Conservation (phyloP, 1,140 invertebrate species). For the Drosophila rufa region DNA sequence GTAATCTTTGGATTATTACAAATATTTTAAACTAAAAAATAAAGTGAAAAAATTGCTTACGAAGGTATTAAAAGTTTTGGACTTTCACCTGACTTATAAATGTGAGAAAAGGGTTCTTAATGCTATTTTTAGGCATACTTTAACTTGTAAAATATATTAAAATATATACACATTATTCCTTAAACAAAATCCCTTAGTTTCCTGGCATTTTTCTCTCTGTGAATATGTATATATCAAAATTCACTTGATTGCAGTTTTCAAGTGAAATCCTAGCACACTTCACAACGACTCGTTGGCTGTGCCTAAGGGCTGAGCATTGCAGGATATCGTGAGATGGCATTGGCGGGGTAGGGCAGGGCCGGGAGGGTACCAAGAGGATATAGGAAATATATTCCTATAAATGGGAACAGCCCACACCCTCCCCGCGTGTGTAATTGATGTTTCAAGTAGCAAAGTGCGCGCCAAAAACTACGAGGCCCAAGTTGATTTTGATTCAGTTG, state of each 20-base stretch:
- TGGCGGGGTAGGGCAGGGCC: neutral
- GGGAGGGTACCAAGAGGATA: conserved; percentile 19
- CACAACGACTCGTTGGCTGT: conserved; percentile 64
- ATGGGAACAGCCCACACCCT: conserved; percentile 28
- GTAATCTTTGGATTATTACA: neutral
- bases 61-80: neutral
- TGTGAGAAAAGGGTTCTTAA: accelerated
- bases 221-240: conserved; percentile 69
- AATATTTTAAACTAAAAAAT: neutral
- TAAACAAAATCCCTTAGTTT: neutral
- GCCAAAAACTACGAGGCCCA: conserved; percentile 65
- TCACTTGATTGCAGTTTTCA: conserved; percentile 84
- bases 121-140: neutral
- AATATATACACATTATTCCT: neutral
- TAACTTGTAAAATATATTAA: neutral
- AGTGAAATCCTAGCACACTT: conserved; percentile 82
- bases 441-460: conserved; percentile 76
- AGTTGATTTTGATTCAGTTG: conserved; percentile 80
- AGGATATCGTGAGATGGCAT: conserved; percentile 18
- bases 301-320: conserved; percentile 71
- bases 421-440: conserved; percentile 64
- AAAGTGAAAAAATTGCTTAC: too few species aligned
- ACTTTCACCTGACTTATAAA: too few species aligned
- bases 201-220: neutral
- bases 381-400: conserved; percentile 66